Base-by-base conservation (phyloP, 1,140 invertebrate species). In the Calephelis nemesis region DNA sequence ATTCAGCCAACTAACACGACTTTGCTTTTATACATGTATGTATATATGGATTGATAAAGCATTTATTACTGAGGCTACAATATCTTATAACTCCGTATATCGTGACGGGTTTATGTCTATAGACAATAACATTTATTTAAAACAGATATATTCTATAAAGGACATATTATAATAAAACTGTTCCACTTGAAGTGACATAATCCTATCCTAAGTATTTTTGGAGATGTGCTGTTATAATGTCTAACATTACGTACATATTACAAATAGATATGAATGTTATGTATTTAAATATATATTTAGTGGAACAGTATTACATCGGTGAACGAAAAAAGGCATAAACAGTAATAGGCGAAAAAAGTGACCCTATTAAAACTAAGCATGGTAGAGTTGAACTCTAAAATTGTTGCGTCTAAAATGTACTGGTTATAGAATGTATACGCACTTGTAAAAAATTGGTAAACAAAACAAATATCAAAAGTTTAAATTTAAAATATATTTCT, bases 221-320 rank as follows among this genome's bases (percentile, higher is more conserved):
- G 52, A 54, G 30, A 54, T 54, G 30, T 54, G 15, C 52, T 54
- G 52, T 54, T 54, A 54, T 54, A 54, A 54, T 54, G 52, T 58
- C 30, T 58, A 49, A 30, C 63, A 64, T 39, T 40, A 40, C 15
- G 30, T 62, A 39, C 19, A 10, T 40, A 7, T 60, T 47, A 69
- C 63, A 73, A 63, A 68, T 74, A 76, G 42, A 68, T 77, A 74
- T 65, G 54, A 64, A 58, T 64, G 65, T 68, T 75, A 66, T 73
- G 45, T 74, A 67, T 72, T 68, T 73, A 68, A 64, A 73, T 66
- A 77, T 63, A 68, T 75, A 73, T 70, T 63, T 70, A 82, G 80
- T 85, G 82, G 84, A 83, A 83, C 86, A 83, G 83, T 83, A 82
- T 83, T 83, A 75, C 74, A 65, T 63, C 62, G 42, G 42, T 45